Base-by-base conservation (phyloP, 1,140 invertebrate species). In the Whitmania pigra region DNA sequence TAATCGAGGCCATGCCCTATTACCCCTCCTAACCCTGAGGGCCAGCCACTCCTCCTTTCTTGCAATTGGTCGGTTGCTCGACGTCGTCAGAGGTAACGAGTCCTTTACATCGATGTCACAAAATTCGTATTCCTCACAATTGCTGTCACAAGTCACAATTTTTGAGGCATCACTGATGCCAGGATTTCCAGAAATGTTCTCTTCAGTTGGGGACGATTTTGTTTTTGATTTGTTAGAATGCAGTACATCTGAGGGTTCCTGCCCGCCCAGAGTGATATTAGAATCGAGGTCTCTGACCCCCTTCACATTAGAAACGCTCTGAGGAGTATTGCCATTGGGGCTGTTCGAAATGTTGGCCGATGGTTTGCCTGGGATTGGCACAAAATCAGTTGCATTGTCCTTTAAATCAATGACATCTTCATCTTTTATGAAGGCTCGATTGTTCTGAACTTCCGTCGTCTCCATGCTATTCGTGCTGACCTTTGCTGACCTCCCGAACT, bases 21-120 rank as follows among this genome's bases (percentile, higher is more conserved):
- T 31, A n/a, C 20, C 20, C 29, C 29, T 63, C 29, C 57, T 63
- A 13, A 63, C 57, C 57, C 57, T 63, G 22, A 63, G 57, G 57
- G 57, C 57, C 57, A 63, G 20, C 57, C 57, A 63, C 22, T 63
- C 57, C 22, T 63, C 57, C 29, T 31, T 22, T n/a, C 57, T 13
- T 13, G 57, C 57, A 13, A 31, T 31, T n/a, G 57, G 22, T 22
- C 22, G 22, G 11, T 13, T n/a, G 22, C 22, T 63, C 6, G 57
- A 63, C 29, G 15, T 63, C 15, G 9, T 22, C 7, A 20, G 57
- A 25, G 57, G 20, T n/a, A 18, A 18, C 1, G 57, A 25, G 22
- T 22, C 29, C 25, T 20, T 57, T 57, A 9, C 54, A 13, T 13
- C 29, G 6, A 63, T n/a, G 57, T 18, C 9, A n/a, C 29, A 25